phyloP scores from a whole-genome alignment of 2,888 invertebrate species.

The Ligdia adustata region DNA sequence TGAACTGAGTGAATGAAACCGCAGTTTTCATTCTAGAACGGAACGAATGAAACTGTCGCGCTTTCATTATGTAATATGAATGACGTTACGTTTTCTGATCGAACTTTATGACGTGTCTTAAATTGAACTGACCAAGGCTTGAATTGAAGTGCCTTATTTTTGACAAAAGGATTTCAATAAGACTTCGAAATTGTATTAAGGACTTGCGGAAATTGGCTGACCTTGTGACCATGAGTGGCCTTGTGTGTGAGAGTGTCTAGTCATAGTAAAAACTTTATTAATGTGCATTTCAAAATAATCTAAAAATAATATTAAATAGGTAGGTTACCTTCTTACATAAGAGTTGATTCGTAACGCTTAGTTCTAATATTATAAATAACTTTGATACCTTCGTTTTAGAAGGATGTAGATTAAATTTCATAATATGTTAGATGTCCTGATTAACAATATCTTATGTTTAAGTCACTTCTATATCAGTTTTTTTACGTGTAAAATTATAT shows the following conservation, averaged over 20 bases:
- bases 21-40: conserved; percentile 19
- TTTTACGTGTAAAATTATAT: too few relatives aligned
- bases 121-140: background rate
- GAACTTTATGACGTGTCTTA: conserved; percentile 2
- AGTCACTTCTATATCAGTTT: too few relatives aligned
- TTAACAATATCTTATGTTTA: too few relatives aligned
- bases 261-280: conserved; percentile 55
- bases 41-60: conserved; percentile 24
- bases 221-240: conserved; percentile 30
- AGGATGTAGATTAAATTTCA: conserved; percentile 28
- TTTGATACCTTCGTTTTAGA: conserved; percentile 41
- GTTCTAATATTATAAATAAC: conserved; percentile 4
- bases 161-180: background rate
- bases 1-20: conserved; percentile 29
- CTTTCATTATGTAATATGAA: conserved; percentile 7
- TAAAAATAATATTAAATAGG: too few relatives aligned
- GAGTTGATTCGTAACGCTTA: background rate
- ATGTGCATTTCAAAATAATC: conserved; percentile 61
- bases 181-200: background rate
- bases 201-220: conserved; percentile 5
- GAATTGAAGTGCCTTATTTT: conserved; percentile 3
- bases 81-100: background rate
- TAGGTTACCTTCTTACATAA: background rate
- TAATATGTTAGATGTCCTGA: too few relatives aligned
- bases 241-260: conserved; percentile 73